Conservation (phyloP, 2,888 invertebrate species). For the Drosophila lutescens region DNA sequence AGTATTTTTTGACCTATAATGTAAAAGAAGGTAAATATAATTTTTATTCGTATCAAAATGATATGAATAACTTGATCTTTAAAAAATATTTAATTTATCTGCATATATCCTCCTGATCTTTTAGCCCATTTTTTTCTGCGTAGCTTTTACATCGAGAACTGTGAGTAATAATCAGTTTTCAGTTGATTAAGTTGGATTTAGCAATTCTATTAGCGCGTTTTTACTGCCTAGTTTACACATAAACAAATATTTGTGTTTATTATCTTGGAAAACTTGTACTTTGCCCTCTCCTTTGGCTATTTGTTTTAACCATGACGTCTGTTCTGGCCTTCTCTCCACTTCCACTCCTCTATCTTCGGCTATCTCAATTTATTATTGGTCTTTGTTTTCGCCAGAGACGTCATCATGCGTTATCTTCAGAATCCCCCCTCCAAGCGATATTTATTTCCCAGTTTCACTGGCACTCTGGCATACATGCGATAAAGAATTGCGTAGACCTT, state of each 20-base stretch:
- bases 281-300: neutral
- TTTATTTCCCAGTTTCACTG: conserved; percentile 26
- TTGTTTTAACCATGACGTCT: conserved; percentile 59
- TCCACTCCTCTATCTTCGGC: neutral
- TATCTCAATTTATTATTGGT: conserved; percentile 44
- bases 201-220: neutral
- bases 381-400: conserved; percentile 48
- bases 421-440: conserved; percentile 6
- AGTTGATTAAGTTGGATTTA: too few species aligned
- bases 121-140: too few species aligned
- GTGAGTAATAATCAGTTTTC: neutral
- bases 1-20: too few species aligned
- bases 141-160: too few species aligned
- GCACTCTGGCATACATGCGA: conserved; percentile 1
- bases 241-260: conserved; percentile 37
- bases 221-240: neutral
- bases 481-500: conserved; percentile 40
- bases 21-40: too few species aligned
- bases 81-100: too few species aligned
- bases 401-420: conserved; percentile 46
- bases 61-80: too few species aligned
- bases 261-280: conserved; percentile 40
- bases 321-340: conserved; percentile 35
- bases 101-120: too few species aligned
- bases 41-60: too few species aligned